phyloP scores from a whole-genome alignment of 2,797 vertebrate species.

The Setipinna tenuifilis region DNA sequence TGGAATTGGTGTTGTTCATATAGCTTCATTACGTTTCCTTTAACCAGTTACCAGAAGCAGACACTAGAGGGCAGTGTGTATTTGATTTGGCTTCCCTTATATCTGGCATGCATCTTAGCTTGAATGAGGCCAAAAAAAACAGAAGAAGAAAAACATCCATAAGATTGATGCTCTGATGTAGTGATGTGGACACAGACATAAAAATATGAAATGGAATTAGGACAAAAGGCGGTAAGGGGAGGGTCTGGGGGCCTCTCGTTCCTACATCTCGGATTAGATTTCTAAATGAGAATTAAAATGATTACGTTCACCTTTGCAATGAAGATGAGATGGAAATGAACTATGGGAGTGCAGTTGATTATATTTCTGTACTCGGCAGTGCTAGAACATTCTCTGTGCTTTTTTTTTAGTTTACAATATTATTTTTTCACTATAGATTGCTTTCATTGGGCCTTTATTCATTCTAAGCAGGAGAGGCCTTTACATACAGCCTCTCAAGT shows the following conservation, averaged over 20 bases:
- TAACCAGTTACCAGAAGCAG: neutral
- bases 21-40: neutral
- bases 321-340: constrained; percentile 3
- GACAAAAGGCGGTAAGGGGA: neutral
- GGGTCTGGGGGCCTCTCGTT: neutral
- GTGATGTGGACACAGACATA: constrained; percentile 18
- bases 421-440: neutral
- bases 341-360: neutral
- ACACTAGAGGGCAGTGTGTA: constrained; percentile 12
- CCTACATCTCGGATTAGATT: neutral
- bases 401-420: neutral
- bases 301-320: constrained; percentile 9
- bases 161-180: constrained; percentile 2
- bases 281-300: neutral
- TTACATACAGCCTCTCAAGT: neutral
- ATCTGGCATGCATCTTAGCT: neutral
- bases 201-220: neutral
- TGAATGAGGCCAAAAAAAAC: constrained; percentile 10
- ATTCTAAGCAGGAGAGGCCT: neutral
- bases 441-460: neutral
- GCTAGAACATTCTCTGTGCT: neutral
- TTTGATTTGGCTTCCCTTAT: neutral
- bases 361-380: neutral
- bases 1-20: neutral
- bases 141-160: constrained; percentile 39